phyloP scores from a whole-genome alignment of 2,797 vertebrate species.

The Dallia pectoralis region DNA sequence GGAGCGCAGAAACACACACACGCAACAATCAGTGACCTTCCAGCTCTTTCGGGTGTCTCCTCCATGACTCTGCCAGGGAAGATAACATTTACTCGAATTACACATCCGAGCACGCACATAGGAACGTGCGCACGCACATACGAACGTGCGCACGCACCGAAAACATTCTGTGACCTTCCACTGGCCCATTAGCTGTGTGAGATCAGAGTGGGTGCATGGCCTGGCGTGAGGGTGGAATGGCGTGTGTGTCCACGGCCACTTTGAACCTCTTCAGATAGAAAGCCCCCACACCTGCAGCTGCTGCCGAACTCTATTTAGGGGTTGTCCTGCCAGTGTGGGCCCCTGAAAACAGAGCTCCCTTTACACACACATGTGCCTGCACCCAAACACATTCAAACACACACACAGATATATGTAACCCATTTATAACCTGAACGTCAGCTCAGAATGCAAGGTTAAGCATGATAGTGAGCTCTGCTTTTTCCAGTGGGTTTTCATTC shows the following conservation, averaged over 20 bases:
- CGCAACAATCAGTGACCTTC: no score
- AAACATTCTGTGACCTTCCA: constrained; percentile 65
- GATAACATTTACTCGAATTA: neutral
- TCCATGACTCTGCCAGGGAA: neutral
- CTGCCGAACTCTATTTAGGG: constrained; percentile 77
- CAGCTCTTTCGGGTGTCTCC: neutral
- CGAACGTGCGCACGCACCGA: neutral
- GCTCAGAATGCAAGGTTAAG: no score
- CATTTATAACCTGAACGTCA: no score
- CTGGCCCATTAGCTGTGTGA: constrained; percentile 69
- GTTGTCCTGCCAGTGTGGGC: constrained; percentile 59
- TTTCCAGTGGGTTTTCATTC: no score
- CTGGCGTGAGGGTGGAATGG: no score
- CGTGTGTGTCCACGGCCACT: constrained; percentile 49
- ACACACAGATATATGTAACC: constrained; percentile 24
- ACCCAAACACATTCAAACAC: constrained; percentile 47
- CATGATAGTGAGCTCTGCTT: no score
- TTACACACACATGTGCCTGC: constrained; percentile 41
- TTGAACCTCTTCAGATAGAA: constrained; percentile 73
- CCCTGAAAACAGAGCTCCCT: constrained; percentile 51
- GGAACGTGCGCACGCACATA: constrained; percentile 7
- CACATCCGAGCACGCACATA: neutral
- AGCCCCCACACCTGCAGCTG: constrained; percentile 71
- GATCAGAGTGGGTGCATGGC: constrained; percentile 61
- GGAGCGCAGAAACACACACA: no score